Evolutionary conservation across 2,888 invertebrate species (phyloP).

Genomic region (Tethea ocularis): DNA sequence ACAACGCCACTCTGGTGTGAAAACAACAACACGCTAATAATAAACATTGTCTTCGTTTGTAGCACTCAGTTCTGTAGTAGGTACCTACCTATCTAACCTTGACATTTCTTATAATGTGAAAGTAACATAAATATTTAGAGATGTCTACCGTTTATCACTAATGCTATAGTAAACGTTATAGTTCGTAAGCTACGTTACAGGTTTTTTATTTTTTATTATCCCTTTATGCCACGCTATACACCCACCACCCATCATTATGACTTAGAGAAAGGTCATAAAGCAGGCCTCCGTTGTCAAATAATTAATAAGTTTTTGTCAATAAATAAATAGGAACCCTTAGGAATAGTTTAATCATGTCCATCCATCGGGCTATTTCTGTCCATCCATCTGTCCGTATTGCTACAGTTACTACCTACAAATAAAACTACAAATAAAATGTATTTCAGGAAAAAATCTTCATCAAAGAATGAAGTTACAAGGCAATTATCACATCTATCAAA

Average conservation of each 20-base stretch:
- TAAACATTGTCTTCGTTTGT: not conserved
- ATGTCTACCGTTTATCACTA: constrained; percentile 41
- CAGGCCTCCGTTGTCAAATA: too few relatives aligned
- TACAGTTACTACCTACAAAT: too few relatives aligned
- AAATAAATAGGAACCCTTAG: too few relatives aligned
- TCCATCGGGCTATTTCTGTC: too few relatives aligned
- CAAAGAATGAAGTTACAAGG: too few relatives aligned
- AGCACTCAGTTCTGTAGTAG: too few relatives aligned
- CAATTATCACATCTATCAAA: too few relatives aligned
- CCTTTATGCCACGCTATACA: constrained; percentile 38
- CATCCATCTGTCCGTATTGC: too few relatives aligned
- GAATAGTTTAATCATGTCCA: too few relatives aligned
- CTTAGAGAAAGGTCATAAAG: not conserved
- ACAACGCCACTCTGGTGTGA: not conserved
- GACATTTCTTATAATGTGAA: constrained; percentile 5
- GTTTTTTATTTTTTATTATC: constrained; percentile 47
- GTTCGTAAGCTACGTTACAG: constrained; percentile 33
- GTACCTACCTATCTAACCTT: constrained; percentile 8
- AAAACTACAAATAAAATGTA: too few relatives aligned
- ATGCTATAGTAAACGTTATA: constrained; percentile 32
- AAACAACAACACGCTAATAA: not conserved
- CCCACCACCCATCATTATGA: constrained; percentile 11
- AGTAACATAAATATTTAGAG: constrained; percentile 29
- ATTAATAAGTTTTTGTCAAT: too few relatives aligned
- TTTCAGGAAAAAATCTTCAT: too few relatives aligned